phyloP scores from a whole-genome alignment of 2,113 vertebrate species.

The Lichenostomus cassidix region DNA sequence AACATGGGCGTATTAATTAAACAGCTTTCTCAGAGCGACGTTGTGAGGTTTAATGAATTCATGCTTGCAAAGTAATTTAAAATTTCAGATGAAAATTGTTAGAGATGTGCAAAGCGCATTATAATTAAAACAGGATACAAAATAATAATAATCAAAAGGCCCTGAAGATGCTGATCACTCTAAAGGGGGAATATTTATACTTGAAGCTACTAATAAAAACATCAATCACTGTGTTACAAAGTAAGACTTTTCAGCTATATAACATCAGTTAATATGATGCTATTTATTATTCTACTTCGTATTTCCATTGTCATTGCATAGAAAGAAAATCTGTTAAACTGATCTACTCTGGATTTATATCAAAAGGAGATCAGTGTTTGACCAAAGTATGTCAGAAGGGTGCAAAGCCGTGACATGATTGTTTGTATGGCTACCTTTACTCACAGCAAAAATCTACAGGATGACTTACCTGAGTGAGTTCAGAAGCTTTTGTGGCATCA shows the following conservation, averaged over 20 bases:
- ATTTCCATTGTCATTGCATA: not conserved
- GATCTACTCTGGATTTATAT: not conserved
- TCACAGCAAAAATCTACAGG: not conserved
- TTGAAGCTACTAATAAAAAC: not conserved
- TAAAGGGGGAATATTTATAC: not conserved
- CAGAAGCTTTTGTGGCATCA: not conserved
- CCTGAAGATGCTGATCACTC: not conserved
- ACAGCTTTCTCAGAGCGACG: not conserved
- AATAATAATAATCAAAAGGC: not conserved
- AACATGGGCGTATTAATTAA: not conserved
- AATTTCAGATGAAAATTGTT: constrained; percentile 32
- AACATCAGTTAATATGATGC: not conserved
- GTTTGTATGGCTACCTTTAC: not conserved
- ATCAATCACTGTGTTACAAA: not conserved
- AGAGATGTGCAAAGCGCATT: not conserved
- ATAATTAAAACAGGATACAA: not conserved
- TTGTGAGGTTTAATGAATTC: constrained; percentile 26
- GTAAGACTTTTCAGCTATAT: not conserved
- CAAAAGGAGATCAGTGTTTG: not conserved
- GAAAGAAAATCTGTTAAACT: not conserved
- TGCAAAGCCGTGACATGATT: not conserved
- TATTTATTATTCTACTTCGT: not conserved
- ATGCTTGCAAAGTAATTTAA: constrained; percentile 21
- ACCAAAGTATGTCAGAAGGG: not conserved
- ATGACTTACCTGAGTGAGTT: not conserved